These are phyloP conservation scores for Hapalemur alaotrensis DNA, from an alignment of 2,797 vertebrate genomes.

Conservation along the genomic window DNA sequence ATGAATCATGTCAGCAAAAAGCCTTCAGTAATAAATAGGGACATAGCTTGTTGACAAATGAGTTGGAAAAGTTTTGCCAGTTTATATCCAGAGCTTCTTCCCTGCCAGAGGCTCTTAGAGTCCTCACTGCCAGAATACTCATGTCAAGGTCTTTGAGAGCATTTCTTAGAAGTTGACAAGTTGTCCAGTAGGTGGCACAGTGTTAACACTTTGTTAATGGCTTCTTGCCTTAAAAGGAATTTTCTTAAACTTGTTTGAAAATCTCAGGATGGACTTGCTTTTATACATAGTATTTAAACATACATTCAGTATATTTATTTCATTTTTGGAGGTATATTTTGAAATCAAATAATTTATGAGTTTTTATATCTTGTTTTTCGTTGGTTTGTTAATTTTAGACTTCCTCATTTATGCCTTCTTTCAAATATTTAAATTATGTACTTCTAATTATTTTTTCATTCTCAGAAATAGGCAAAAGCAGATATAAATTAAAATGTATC, in stretches of 20 bases:
- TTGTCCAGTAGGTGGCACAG: slow-evolving; percentile 85
- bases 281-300: neutral
- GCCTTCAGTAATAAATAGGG: neutral
- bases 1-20: neutral
- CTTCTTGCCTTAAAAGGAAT: neutral
- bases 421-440: neutral
- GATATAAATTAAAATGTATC: neutral
- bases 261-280: neutral
- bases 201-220: slow-evolving; percentile 76
- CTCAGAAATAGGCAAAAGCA: slow-evolving; percentile 24
- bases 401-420: neutral
- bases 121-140: neutral
- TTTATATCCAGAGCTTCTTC: neutral
- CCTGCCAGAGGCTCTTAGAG: neutral
- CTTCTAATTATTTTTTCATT: neutral
- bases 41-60: neutral
- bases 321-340: neutral
- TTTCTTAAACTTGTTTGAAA: slow-evolving; percentile 27
- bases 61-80: neutral
- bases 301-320: neutral
- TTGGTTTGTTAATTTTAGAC: neutral
- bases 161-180: slow-evolving; percentile 35
- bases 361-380: neutral
- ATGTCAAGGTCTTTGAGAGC: neutral
- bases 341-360: neutral